phyloP scores from a whole-genome alignment of 2,797 vertebrate species.

The Microctenopoma stevenorrisi region DNA sequence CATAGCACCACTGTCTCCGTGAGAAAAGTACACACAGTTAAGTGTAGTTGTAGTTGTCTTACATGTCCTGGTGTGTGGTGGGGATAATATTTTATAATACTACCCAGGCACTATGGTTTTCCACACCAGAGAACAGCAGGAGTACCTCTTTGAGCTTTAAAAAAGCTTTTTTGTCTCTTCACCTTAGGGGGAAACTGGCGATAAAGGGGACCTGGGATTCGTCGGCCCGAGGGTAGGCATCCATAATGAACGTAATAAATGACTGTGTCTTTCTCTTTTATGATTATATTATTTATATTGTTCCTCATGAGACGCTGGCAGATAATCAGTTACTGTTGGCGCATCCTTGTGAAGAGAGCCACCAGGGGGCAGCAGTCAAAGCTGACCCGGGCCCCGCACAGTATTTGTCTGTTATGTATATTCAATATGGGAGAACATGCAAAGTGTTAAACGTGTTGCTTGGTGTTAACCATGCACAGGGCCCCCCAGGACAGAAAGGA shows the following conservation, averaged over 20 bases:
- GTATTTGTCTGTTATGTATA: background rate
- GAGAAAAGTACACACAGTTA: background rate
- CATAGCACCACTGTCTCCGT: too few relatives aligned
- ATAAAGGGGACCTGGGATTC: slow-evolving; percentile 89
- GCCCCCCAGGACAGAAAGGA: slow-evolving; percentile 95
- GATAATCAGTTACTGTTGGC: background rate
- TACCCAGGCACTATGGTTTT: background rate
- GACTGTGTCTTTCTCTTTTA: background rate
- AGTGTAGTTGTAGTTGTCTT: too few relatives aligned
- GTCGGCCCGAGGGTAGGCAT: slow-evolving; percentile 89
- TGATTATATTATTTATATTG: background rate
- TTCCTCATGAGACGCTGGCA: background rate
- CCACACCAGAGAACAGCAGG: background rate
- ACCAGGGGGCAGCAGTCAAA: slow-evolving; percentile 55
- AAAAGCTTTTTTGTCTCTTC: slow-evolving; percentile 12
- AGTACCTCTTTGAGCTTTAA: background rate
- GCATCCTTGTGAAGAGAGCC: background rate
- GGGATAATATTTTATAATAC: background rate
- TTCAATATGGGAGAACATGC: background rate
- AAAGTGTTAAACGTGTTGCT: slow-evolving; percentile 9
- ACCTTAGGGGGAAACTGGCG: slow-evolving; percentile 90
- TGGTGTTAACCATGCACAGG: slow-evolving; percentile 80
- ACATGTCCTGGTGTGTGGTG: background rate
- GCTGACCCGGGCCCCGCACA: background rate
- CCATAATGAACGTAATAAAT: background rate